Conservation (phyloP, 2,113 vertebrate genomes). For the Cochlearius cochlearius region DNA sequence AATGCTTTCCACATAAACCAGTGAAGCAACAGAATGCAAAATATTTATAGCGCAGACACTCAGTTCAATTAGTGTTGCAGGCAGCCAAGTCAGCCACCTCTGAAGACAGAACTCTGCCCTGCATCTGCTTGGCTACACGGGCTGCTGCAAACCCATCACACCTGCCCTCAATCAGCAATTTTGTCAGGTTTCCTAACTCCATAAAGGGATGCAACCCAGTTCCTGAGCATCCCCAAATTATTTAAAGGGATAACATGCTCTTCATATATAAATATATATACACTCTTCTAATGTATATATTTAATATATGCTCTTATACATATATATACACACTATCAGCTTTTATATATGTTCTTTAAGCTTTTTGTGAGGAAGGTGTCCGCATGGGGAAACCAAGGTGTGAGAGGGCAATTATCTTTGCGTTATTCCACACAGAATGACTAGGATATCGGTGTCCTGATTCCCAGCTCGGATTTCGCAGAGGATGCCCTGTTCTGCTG, state of each 20-base stretch:
- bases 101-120: not conserved
- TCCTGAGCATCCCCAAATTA: not conserved
- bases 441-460: not conserved
- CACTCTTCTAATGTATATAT: not conserved
- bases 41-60: not conserved
- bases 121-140: not conserved
- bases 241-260: not conserved
- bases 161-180: not conserved
- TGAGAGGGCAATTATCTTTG: not conserved
- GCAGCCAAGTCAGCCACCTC: not conserved
- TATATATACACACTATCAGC: not conserved
- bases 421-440: not conserved
- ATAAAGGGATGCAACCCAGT: not conserved
- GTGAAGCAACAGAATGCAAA: not conserved
- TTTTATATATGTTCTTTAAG: not conserved
- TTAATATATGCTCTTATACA: not conserved
- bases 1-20: not conserved
- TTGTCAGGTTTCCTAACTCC: not conserved
- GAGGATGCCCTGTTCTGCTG: not conserved
- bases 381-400: not conserved
- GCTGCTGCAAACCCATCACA: not conserved
- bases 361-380: not conserved
- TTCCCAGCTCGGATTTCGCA: not conserved
- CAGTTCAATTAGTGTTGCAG: not conserved
- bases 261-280: not conserved